Evolutionary conservation across 53 echinoderm and acorn worm genomes (phyloP).

Genomic region (Crossaster papposus): DNA sequence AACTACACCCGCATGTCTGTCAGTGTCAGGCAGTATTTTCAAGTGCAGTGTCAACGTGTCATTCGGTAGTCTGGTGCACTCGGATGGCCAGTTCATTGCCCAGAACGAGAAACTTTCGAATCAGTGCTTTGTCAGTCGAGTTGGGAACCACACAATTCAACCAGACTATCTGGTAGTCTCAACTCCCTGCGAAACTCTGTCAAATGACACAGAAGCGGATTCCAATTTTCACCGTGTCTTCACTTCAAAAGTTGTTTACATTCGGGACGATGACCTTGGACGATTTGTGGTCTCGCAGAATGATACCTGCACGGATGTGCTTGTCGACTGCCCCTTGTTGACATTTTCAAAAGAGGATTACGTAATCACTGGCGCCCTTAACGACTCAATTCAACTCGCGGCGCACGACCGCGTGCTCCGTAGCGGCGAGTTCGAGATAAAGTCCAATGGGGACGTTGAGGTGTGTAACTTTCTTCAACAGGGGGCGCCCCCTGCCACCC

Average conservation of each 20-base stretch:
- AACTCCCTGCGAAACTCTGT: not conserved
- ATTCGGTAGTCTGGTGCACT: not conserved
- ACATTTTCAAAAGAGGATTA: conserved; percentile 23
- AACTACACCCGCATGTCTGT: not conserved
- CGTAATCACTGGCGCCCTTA: conserved; percentile 45
- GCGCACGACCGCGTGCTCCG: not conserved
- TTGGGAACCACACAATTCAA: not conserved
- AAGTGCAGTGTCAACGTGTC: conserved; percentile 22
- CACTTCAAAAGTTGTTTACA: not conserved
- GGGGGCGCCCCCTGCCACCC: not conserved
- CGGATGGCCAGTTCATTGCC: not conserved
- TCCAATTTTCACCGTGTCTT: not conserved
- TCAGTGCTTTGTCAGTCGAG: not conserved
- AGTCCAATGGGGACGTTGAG: not conserved
- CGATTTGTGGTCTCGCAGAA: not conserved
- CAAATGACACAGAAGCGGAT: not conserved
- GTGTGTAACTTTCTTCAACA: conserved; percentile 25
- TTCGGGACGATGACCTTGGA: not conserved
- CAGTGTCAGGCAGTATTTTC: not conserved
- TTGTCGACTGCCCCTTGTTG: conserved; percentile 19
- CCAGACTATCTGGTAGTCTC: not conserved
- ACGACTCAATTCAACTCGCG: conserved; percentile 22
- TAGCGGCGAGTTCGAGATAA: not conserved
- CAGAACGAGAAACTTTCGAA: not conserved
- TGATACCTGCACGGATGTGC: not conserved